Evolutionary conservation across 2,113 vertebrate species (phyloP).

Genomic region (Siniperca knerii): DNA sequence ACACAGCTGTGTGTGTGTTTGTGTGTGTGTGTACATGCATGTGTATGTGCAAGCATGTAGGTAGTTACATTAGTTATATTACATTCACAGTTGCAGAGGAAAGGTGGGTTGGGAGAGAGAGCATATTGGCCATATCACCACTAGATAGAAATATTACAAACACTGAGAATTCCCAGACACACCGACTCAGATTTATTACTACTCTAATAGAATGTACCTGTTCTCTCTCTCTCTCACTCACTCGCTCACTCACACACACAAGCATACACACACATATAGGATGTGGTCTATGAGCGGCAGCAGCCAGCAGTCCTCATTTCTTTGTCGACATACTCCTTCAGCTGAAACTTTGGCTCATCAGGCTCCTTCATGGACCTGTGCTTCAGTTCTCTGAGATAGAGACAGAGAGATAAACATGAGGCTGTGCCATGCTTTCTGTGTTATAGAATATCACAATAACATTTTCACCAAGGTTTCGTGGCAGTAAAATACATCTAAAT

Average conservation of each 20-base stretch:
- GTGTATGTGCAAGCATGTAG: slow-evolving; percentile 41
- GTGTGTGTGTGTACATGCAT: slow-evolving; percentile 38
- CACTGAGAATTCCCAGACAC: slow-evolving; percentile 28
- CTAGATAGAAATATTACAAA: slow-evolving; percentile 21
- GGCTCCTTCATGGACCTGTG: slow-evolving; percentile 90
- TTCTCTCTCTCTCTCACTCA: not conserved
- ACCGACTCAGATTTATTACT: slow-evolving; percentile 3
- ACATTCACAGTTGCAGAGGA: slow-evolving; percentile 79
- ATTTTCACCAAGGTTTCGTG: not conserved
- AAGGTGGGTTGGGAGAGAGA: slow-evolving; percentile 57
- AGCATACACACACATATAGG: not conserved
- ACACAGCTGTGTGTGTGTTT: slow-evolving; percentile 4
- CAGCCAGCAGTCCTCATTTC: slow-evolving; percentile 89
- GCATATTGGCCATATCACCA: slow-evolving; percentile 4
- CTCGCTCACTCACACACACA: slow-evolving; percentile 11
- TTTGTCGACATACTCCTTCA: slow-evolving; percentile 93
- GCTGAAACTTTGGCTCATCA: slow-evolving; percentile 91
- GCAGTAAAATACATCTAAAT: not conserved
- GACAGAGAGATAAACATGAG: not conserved
- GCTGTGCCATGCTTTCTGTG: no score
- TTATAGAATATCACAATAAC: not conserved
- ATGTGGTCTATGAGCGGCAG: slow-evolving; percentile 86
- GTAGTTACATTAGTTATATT: slow-evolving; percentile 44
- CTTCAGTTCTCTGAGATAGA: slow-evolving; percentile 89
- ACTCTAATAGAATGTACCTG: slow-evolving; percentile 5